A percentile compares a stretch with the other conserved stretches of the same genome.
phyloP scores from a whole-genome alignment of 2,888 invertebrate species.

The Bibio marci region DNA sequence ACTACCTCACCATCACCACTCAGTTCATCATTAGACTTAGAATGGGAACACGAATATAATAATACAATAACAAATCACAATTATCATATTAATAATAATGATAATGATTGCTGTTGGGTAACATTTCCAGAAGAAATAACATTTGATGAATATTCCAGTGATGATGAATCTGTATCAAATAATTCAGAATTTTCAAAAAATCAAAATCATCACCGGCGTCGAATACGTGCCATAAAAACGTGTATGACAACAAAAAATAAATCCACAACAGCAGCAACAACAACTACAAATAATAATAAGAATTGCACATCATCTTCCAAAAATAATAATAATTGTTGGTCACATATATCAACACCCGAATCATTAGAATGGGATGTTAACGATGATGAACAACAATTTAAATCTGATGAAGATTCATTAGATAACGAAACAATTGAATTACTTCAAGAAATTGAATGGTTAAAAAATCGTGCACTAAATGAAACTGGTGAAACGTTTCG shows the following conservation, averaged over 20 bases:
- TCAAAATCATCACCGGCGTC: background rate
- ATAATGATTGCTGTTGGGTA: background rate
- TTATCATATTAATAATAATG: background rate
- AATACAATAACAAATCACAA: background rate
- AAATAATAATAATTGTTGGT: slow-evolving; percentile 32
- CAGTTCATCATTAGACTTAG: slow-evolving; percentile 46
- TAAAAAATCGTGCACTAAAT: slow-evolving; percentile 43
- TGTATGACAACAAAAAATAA: slow-evolving; percentile 17
- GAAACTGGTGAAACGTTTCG: slow-evolving; percentile 38
- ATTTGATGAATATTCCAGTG: slow-evolving; percentile 13
- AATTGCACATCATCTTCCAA: slow-evolving; percentile 13
- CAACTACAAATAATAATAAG: background rate
- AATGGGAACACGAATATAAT: slow-evolving; percentile 48
- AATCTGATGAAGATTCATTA: slow-evolving; percentile 31
- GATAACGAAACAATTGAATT: slow-evolving; percentile 47
- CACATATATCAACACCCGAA: slow-evolving; percentile 43
- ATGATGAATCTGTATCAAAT: slow-evolving; percentile 12
- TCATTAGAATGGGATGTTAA: slow-evolving; percentile 54
- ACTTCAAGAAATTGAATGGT: slow-evolving; percentile 46
- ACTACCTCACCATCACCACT: slow-evolving; percentile 37
- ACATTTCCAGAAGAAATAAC: slow-evolving; percentile 3
- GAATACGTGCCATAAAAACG: background rate
- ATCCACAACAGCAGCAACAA: slow-evolving; percentile 15
- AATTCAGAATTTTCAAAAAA: background rate
- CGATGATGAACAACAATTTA: slow-evolving; percentile 24